These are phyloP conservation scores for Cheilinus undulatus DNA, from an alignment of 2,113 vertebrate genomes.

Conservation along the genomic window DNA sequence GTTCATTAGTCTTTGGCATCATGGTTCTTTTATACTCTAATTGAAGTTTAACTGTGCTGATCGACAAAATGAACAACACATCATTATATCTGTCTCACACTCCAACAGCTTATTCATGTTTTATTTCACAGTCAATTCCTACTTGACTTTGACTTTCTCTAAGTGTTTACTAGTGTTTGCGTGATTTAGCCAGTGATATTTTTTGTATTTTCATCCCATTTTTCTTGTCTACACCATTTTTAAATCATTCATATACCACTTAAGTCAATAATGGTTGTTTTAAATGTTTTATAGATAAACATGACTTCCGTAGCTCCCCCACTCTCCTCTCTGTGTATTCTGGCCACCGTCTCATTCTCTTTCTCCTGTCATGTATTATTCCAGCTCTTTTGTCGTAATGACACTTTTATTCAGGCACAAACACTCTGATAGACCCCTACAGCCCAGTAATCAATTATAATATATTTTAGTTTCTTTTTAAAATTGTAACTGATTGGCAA, in stretches of 20 bases:
- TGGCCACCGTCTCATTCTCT: background rate
- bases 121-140: slow-evolving; percentile 36
- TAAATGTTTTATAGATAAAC: slow-evolving; percentile 57
- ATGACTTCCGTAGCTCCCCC: slow-evolving; percentile 23
- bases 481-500: slow-evolving; percentile 48
- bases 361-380: slow-evolving; percentile 36
- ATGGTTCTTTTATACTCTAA: slow-evolving; percentile 3
- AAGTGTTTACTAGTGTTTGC: background rate
- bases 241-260: slow-evolving; percentile 59
- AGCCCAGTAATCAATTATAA: slow-evolving; percentile 28
- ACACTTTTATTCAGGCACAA: slow-evolving; percentile 46
- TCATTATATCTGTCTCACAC: slow-evolving; percentile 28
- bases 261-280: slow-evolving; percentile 56
- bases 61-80: slow-evolving; percentile 8
- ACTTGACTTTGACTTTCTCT: slow-evolving; percentile 17
- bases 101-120: slow-evolving; percentile 39
- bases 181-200: slow-evolving; percentile 19
- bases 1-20: background rate
- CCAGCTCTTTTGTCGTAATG: slow-evolving; percentile 40
- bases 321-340: slow-evolving; percentile 44
- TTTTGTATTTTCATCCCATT: slow-evolving; percentile 24
- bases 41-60: slow-evolving; percentile 23
- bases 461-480: slow-evolving; percentile 14
- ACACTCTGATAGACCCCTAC: slow-evolving; percentile 30
- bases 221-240: slow-evolving; percentile 39